These are phyloP conservation scores for Ferrisia virgata DNA, from an alignment of 2,888 invertebrate species.

Conservation along the genomic window DNA sequence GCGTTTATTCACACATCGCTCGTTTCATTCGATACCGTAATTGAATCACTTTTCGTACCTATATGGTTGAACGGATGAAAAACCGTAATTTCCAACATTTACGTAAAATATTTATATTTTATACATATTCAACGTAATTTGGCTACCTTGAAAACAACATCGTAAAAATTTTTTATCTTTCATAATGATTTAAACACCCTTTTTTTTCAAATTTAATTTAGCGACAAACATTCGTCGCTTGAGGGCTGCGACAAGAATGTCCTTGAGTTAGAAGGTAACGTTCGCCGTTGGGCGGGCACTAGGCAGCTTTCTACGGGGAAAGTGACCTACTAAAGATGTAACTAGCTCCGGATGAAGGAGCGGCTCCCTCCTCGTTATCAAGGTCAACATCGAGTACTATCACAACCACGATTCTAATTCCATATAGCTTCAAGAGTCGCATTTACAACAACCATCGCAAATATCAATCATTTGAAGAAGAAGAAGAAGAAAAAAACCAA, in stretches of 20 bases:
- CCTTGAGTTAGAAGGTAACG: constrained; percentile 44
- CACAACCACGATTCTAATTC: constrained; percentile 31
- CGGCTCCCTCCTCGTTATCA: constrained; percentile 45
- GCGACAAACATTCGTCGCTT: constrained; percentile 4
- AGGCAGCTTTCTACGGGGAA: constrained; percentile 45
- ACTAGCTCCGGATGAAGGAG: constrained; percentile 46
- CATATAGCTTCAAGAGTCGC: background rate
- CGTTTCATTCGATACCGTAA: background rate
- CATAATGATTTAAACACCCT: constrained; percentile 16
- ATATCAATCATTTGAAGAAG: constrained; percentile 4
- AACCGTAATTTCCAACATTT: background rate
- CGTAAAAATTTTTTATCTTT: constrained; percentile 16
- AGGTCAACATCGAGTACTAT: constrained; percentile 44
- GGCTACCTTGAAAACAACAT: constrained; percentile 17
- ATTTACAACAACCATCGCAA: background rate
- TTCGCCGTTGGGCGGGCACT: constrained; percentile 38
- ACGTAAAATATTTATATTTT: background rate
- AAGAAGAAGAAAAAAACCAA: background rate
- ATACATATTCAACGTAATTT: background rate
- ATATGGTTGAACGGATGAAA: background rate
- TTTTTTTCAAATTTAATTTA: background rate
- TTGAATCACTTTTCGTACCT: background rate
- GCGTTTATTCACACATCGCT: background rate
- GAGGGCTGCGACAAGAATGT: constrained; percentile 43
- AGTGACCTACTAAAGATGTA: constrained; percentile 46